Conservation (phyloP, 2,888 invertebrate genomes). For the Polydrusus tereticollis region DNA sequence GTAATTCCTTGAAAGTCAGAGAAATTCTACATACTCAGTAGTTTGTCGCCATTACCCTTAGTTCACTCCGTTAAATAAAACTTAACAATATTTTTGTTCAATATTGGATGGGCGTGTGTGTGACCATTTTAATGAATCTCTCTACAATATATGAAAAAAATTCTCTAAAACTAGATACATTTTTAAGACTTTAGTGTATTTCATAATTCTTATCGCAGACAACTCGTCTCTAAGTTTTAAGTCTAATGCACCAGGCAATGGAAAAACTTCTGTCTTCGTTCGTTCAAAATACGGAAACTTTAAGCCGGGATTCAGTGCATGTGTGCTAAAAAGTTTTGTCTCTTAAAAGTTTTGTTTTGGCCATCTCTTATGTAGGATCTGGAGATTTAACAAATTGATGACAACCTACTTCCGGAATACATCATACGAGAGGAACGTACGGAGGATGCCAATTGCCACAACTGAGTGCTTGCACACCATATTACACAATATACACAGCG, state of each 20-base stretch:
- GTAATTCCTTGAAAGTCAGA: no score
- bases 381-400: constrained; percentile 52
- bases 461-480: not conserved
- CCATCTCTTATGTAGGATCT: constrained; percentile 50
- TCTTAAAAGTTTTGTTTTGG: constrained; percentile 47
- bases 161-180: no score
- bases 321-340: constrained; percentile 55
- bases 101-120: no score
- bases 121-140: no score
- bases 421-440: constrained; percentile 50
- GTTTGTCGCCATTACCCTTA: no score
- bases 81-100: no score
- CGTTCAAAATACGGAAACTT: constrained; percentile 46
- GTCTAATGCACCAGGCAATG: constrained; percentile 57
- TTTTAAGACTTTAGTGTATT: not conserved
- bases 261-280: constrained; percentile 54
- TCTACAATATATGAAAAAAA: no score
- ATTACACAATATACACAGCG: no score
- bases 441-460: constrained; percentile 51
- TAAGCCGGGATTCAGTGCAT: constrained; percentile 54
- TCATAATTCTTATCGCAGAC: constrained; percentile 37
- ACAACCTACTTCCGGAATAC: constrained; percentile 56
- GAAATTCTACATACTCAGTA: no score
- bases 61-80: no score
- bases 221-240: constrained; percentile 42